Conservation (phyloP, 2,113 vertebrate genomes). For the Nansenia antarctica region DNA sequence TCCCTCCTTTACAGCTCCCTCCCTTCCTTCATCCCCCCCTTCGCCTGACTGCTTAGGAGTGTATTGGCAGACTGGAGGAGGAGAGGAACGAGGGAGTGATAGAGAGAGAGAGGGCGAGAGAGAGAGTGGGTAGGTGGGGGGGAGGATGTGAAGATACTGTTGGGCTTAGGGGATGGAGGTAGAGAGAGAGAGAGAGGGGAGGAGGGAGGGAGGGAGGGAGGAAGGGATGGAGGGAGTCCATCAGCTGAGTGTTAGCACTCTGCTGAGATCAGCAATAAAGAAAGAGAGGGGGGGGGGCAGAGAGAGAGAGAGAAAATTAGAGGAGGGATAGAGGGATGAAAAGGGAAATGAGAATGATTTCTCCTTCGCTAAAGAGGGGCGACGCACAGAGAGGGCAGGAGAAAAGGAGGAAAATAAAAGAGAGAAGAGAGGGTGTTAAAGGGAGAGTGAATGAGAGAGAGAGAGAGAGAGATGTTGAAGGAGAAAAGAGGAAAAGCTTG, state of each 20-base stretch:
- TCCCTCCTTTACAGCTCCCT: not conserved
- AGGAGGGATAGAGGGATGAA: slow-evolving; percentile 44
- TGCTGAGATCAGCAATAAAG: slow-evolving; percentile 70
- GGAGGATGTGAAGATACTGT: not conserved
- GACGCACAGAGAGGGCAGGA: slow-evolving; percentile 8
- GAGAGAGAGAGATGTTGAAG: slow-evolving; percentile 10
- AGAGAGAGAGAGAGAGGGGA: not conserved
- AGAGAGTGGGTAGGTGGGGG: not conserved
- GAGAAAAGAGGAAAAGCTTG: not conserved
- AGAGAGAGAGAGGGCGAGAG: not conserved
- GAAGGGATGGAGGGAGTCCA: slow-evolving; percentile 43
- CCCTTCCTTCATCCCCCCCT: not conserved
- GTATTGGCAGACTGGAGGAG: not conserved
- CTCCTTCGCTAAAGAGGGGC: slow-evolving; percentile 47
- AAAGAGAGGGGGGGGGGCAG: not conserved
- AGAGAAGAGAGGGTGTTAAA: not conserved
- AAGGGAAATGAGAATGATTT: slow-evolving; percentile 53
- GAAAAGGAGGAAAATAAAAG: not conserved
- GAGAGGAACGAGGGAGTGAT: not conserved
- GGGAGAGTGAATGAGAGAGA: not conserved
- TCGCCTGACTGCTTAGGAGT: not conserved
- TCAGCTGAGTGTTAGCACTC: slow-evolving; percentile 66
- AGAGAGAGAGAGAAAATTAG: slow-evolving; percentile 9
- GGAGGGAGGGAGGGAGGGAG: not conserved
- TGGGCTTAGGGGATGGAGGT: not conserved